Percentiles rank a stretch among this genome's conserved stretches.
Conservation (phyloP, 2,888 invertebrate genomes). For the Diloba caeruleocephala region DNA sequence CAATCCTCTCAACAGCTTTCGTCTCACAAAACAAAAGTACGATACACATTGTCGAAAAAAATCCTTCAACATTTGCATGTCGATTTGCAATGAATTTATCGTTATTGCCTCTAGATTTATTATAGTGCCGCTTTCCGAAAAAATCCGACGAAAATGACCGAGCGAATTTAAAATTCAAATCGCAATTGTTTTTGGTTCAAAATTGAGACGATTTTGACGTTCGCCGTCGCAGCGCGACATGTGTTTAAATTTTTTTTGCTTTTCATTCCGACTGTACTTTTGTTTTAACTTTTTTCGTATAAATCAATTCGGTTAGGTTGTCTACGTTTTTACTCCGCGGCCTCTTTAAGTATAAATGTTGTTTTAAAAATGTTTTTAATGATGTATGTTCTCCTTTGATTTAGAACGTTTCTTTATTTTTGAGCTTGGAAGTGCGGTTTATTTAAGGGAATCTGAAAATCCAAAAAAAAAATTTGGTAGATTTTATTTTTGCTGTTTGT, state of each 20-base stretch:
- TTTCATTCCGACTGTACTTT: constrained; percentile 59
- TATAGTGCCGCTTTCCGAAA: constrained; percentile 80
- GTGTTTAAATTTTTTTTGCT: constrained; percentile 65
- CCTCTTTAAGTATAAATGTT: constrained; percentile 68
- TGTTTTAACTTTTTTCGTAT: constrained; percentile 51
- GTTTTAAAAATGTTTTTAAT: constrained; percentile 77
- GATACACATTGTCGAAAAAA: constrained; percentile 82
- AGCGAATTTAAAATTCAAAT: constrained; percentile 87
- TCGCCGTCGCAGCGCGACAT: constrained; percentile 76
- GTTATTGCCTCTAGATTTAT: constrained; percentile 88
- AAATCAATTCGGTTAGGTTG: constrained; percentile 78
- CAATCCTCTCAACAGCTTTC: constrained; percentile 61
- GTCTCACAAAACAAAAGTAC: constrained; percentile 71
- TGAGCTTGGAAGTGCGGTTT: constrained; percentile 33
- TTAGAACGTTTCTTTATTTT: constrained; percentile 46
- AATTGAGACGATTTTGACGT: constrained; percentile 88
- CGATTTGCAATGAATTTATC: constrained; percentile 89
- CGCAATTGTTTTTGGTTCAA: constrained; percentile 83
- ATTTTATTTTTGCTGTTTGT: too few relatives aligned
- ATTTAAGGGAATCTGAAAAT: constrained; percentile 35
- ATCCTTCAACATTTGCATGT: constrained; percentile 87
- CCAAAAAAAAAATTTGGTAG: constrained; percentile 11
- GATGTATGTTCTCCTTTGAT: constrained; percentile 65
- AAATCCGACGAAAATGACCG: constrained; percentile 83
- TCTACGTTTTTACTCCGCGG: constrained; percentile 71